phyloP scores from a whole-genome alignment of 2,888 invertebrate genomes.

The Shargacucullia verbasci region DNA sequence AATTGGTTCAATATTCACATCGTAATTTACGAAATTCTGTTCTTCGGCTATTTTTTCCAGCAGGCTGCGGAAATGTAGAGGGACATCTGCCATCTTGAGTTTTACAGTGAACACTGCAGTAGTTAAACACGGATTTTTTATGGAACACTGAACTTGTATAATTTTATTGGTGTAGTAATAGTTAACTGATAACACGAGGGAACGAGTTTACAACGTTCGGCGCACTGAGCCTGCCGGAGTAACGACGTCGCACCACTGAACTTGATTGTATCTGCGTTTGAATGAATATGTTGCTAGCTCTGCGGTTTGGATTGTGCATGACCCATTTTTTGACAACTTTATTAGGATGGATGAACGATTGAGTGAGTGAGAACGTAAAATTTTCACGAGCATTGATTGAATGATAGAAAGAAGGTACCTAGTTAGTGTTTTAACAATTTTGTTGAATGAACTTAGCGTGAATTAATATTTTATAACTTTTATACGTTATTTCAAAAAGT shows the following conservation, averaged over 20 bases:
- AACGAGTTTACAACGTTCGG: background rate
- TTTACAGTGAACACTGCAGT: too few relatives aligned
- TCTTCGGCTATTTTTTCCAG: constrained; percentile 51
- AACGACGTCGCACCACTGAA: background rate
- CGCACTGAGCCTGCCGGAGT: constrained; percentile 2
- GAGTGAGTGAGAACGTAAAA: too few relatives aligned
- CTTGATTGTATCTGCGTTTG: background rate
- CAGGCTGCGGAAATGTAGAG: constrained; percentile 22
- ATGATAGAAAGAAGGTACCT: too few relatives aligned
- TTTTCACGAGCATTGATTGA: too few relatives aligned
- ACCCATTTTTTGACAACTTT: background rate
- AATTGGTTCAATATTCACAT: constrained; percentile 49
- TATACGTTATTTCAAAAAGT: too few relatives aligned
- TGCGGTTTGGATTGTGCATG: constrained; percentile 34
- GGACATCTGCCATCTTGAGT: too few relatives aligned
- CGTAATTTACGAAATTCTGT: constrained; percentile 49
- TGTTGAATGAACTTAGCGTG: too few relatives aligned
- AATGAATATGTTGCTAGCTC: background rate
- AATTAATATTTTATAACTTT: too few relatives aligned
- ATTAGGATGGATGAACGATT: too few relatives aligned
- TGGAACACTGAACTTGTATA: too few relatives aligned
- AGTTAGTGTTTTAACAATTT: too few relatives aligned
- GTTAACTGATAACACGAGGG: constrained; percentile 1
- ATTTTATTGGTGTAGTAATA: background rate
- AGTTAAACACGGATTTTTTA: too few relatives aligned